Percentiles rank a stretch among this genome's conserved stretches.
phyloP scores from a whole-genome alignment of 92 coral and sea anemone genomes.

The Palythoa grandis region DNA sequence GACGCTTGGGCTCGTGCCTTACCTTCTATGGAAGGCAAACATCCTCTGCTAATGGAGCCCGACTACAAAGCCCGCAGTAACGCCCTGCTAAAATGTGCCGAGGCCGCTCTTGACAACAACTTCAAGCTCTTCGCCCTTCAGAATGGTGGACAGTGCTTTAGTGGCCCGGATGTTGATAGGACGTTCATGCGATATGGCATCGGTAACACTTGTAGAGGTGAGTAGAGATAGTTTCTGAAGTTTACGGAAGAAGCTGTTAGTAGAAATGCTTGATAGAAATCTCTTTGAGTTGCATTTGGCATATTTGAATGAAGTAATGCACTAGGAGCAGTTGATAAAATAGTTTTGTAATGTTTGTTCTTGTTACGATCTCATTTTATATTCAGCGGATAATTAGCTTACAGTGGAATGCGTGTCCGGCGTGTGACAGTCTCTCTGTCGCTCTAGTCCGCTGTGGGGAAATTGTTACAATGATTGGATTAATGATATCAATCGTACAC shows the following conservation, averaged over 20 bases:
- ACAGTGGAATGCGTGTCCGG: too few relatives aligned
- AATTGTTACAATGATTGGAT: too few relatives aligned
- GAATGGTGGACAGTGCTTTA: constrained; percentile 98
- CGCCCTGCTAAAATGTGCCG: constrained; percentile 97
- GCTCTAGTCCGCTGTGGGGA: too few relatives aligned
- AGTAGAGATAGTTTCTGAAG: not conserved
- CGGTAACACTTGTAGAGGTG: constrained; percentile 80
- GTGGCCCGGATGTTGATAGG: constrained; percentile 80
- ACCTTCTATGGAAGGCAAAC: constrained; percentile 87
- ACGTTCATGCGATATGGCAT: constrained; percentile 85
- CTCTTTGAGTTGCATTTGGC: too few relatives aligned
- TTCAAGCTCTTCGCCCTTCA: constrained; percentile 86
- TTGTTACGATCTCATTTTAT: too few relatives aligned
- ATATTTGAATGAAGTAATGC: too few relatives aligned
- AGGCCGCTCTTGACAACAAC: constrained; percentile 76
- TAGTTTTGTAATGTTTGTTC: too few relatives aligned
- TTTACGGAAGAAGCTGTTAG: not conserved
- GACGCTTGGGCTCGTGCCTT: constrained; percentile 92
- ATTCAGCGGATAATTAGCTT: too few relatives aligned
- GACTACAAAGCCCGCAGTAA: constrained; percentile 92
- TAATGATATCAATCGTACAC: too few relatives aligned
- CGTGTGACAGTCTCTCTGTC: too few relatives aligned
- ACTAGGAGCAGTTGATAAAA: too few relatives aligned
- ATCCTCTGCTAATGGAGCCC: constrained; percentile 76
- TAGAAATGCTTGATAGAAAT: too few relatives aligned